These are phyloP conservation scores for Eulemur coronatus DNA, from an alignment of 2,797 vertebrate genomes.

Conservation along the genomic window DNA sequence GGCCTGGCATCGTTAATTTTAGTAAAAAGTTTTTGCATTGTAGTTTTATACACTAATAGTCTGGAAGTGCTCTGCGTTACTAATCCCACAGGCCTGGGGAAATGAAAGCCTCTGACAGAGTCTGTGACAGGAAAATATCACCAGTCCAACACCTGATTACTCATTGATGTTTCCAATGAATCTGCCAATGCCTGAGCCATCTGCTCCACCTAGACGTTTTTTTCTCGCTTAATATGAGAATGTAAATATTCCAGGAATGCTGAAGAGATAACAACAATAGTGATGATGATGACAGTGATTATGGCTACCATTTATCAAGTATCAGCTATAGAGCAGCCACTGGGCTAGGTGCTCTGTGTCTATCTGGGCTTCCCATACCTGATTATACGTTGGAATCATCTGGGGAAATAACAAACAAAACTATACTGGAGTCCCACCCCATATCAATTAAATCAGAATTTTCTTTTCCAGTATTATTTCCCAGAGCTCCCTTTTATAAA, in stretches of 20 bases:
- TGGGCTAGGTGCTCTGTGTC: background rate
- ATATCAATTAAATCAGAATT: background rate
- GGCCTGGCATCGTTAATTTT: conserved; percentile 65
- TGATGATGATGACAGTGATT: background rate
- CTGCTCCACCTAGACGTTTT: conserved; percentile 20
- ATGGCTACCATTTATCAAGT: background rate
- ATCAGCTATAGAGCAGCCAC: background rate
- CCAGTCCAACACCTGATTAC: conserved; percentile 26
- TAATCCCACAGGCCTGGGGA: conserved; percentile 41
- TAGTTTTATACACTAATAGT: conserved; percentile 63
- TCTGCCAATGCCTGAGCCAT: conserved; percentile 42
- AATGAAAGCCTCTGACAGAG: conserved; percentile 41
- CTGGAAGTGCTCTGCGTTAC: conserved; percentile 56
- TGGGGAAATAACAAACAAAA: background rate
- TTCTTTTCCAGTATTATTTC: background rate
- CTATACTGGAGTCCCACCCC: background rate
- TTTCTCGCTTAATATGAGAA: background rate
- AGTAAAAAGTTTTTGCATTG: conserved; percentile 60
- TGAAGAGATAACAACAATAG: background rate
- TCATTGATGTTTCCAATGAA: conserved; percentile 37
- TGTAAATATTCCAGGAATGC: background rate
- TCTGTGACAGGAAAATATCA: conserved; percentile 37
- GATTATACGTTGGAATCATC: background rate
- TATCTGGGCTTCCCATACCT: background rate
- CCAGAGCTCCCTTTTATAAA: background rate